Base-by-base conservation (phyloP, 1,140 invertebrate genomes). In the Halictus rubicundus region DNA sequence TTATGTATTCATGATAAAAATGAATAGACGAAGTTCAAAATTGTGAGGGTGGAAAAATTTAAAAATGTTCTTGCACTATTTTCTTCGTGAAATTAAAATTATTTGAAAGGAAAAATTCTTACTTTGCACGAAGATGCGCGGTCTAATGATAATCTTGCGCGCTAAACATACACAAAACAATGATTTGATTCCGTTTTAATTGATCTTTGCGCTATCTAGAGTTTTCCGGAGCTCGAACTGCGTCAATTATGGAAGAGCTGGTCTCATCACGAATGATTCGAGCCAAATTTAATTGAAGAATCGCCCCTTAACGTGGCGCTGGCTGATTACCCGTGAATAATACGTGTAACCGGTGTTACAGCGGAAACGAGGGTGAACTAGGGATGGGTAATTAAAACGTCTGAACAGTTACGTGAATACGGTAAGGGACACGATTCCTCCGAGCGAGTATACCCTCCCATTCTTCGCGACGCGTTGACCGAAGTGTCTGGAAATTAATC, bases 241-340 rank as follows among this genome's bases (percentile, higher is more conserved):
- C 32, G 32, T 2, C 32, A 32, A 46, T 14, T 46, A 46, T 12
- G 1, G 42, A 46, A 46, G 42, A 46, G 42, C 42, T 12, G 10
- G 42, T 12, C 10, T 70, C 61, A 12, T 49, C 60, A 9, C 9
- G 16, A 64, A 42, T 37, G 52, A 46, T 16, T 23, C 23, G 10
- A 23, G 39, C 74, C 78, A 82, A 79, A 82, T 83, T 82, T 79
- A 84, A 77, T 70, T 72, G 68, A 71, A 65, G 68, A 75, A 65
- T 80, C 69, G 23, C 25, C 16, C 0, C 39, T 10, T 32, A 39
- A 64, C 37, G 19, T 10, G 63, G 46, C 19, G 10, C 23, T 21
- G 10, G 10, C 54, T 59, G 59, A 49, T 25, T 76, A n/a, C 6
- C 57, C 23, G 21, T 32, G 42, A 23, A 73, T 63, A 63, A 37